Evolutionary conservation across 2,888 invertebrate genomes (phyloP).

Genomic region (Euzophera pinguis): DNA sequence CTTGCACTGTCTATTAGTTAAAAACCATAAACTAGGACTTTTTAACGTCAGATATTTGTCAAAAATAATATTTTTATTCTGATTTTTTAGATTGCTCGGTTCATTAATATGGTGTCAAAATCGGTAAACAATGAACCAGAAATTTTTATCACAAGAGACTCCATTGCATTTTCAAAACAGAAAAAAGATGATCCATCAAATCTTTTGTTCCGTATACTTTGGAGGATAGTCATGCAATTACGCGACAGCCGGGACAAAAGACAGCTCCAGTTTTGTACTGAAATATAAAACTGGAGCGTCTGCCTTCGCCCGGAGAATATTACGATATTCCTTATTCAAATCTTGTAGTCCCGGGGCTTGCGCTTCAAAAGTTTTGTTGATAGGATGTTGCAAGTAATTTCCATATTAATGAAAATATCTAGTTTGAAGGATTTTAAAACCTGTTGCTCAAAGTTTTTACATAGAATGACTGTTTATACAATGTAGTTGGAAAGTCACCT

Average conservation of each 20-base stretch:
- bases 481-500: no score
- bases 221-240: constrained; percentile 35
- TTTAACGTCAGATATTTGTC: no score
- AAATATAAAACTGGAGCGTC: constrained; percentile 38
- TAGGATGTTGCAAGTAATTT: neutral
- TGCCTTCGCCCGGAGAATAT: constrained; percentile 30
- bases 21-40: no score
- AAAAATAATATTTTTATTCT: no score
- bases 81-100: no score
- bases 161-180: constrained; percentile 18
- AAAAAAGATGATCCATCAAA: constrained; percentile 22
- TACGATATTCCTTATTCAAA: constrained; percentile 47
- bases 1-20: no score
- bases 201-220: constrained; percentile 30
- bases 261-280: constrained; percentile 32
- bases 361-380: neutral
- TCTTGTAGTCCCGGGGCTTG: constrained; percentile 21
- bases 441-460: no score
- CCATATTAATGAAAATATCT: neutral
- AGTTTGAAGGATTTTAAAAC: neutral
- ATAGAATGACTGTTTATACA: no score
- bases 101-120: no score
- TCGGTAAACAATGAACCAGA: neutral
- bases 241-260: constrained; percentile 31
- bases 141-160: neutral